Conservation (phyloP, 2,888 invertebrate genomes). For the Drosophila aldrichi region DNA sequence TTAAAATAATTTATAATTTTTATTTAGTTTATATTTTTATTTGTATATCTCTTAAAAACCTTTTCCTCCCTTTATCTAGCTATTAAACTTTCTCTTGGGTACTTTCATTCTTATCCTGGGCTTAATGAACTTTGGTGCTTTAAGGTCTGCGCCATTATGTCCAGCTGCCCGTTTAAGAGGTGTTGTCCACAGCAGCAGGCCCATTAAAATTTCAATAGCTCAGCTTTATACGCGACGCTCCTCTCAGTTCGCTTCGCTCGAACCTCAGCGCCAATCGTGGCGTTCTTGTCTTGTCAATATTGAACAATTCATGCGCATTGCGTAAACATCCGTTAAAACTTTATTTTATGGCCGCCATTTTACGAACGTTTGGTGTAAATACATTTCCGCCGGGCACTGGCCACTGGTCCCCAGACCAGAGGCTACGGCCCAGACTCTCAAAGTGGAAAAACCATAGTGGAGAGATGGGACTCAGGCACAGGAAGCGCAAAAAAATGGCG, state of each 20-base stretch:
- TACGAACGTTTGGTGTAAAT: conserved; percentile 77
- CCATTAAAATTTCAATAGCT: conserved; percentile 68
- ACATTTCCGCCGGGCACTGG: conserved; percentile 70
- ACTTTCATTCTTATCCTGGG: not conserved
- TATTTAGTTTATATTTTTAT: not conserved
- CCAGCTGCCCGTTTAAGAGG: conserved; percentile 12
- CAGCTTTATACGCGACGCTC: not conserved
- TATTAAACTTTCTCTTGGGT: not conserved
- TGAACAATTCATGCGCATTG: conserved; percentile 79
- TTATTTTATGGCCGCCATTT: conserved; percentile 80
- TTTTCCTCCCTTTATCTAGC: no score
- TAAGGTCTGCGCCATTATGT: conserved; percentile 16
- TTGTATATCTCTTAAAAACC: no score
- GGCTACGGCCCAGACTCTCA: conserved; percentile 12
- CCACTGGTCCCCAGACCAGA: conserved; percentile 42
- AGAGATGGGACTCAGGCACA: conserved; percentile 49
- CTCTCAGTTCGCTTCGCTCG: not conserved
- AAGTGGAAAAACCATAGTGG: not conserved
- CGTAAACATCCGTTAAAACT: conserved; percentile 79
- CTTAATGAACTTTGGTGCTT: conserved; percentile 21
- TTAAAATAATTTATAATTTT: not conserved
- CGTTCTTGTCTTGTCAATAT: conserved; percentile 76
- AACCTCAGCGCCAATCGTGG: conserved; percentile 54
- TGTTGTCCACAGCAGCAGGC: conserved; percentile 30
- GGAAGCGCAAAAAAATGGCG: conserved; percentile 74